Percentiles rank a stretch among this genome's conserved stretches.
These are phyloP conservation scores for Tinea pellionella DNA, from an alignment of 2,888 invertebrate genomes.

Conservation along the genomic window DNA sequence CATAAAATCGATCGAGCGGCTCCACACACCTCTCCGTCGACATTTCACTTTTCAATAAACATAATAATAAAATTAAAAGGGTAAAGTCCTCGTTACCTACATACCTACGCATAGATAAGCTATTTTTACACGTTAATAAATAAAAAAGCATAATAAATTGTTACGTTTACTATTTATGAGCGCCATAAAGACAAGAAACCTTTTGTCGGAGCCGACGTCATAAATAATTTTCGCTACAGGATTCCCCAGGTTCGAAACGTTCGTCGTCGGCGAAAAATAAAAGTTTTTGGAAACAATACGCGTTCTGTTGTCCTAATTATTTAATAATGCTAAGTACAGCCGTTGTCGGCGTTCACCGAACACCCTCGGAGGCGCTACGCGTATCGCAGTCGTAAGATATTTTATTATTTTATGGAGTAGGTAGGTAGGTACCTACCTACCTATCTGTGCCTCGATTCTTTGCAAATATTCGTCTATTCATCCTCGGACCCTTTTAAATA, in stretches of 20 bases:
- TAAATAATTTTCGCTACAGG: constrained; percentile 48
- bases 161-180: constrained; percentile 63
- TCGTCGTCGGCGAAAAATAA: not conserved
- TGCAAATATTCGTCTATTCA: no score
- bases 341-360: not conserved
- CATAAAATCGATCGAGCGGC: no score
- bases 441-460: no score
- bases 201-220: constrained; percentile 61
- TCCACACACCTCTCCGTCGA: no score
- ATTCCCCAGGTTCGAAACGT: constrained; percentile 3
- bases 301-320: constrained; percentile 1
- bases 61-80: not conserved
- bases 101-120: constrained; percentile 13
- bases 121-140: constrained; percentile 40
- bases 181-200: constrained; percentile 54
- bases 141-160: constrained; percentile 63
- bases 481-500: not conserved
- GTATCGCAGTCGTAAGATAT: not conserved
- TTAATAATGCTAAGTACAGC: not conserved
- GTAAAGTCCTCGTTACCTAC: constrained; percentile 4
- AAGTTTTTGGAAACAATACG: not conserved
- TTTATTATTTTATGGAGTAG: not conserved
- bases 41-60: no score
- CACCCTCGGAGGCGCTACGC: not conserved
- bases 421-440: no score